Percentiles rank a stretch among this genome's conserved stretches.
These are phyloP conservation scores for Catamblyrhynchus diadema DNA, from an alignment of 2,797 vertebrate species.

Conservation along the genomic window DNA sequence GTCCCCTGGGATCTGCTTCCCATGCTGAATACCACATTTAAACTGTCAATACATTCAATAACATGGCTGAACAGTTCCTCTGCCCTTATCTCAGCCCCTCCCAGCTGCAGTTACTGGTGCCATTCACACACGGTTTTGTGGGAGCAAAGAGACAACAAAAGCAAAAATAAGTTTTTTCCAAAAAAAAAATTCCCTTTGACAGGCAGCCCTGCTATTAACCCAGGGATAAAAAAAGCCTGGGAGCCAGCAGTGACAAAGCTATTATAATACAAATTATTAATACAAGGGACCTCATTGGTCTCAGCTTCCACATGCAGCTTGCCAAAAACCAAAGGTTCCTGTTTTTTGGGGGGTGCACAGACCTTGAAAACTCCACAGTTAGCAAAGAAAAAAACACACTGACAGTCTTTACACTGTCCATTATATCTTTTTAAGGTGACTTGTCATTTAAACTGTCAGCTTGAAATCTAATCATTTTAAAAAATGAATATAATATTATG, in stretches of 20 bases:
- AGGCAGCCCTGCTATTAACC: background rate
- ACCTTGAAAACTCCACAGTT: background rate
- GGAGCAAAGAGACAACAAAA: background rate
- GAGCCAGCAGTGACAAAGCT: background rate
- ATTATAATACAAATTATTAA: background rate
- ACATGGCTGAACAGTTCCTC: background rate
- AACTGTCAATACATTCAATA: background rate
- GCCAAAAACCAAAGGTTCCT: background rate
- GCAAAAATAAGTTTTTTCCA: background rate
- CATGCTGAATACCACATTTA: background rate
- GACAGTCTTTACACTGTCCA: background rate
- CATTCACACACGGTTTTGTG: background rate
- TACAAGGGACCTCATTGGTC: background rate
- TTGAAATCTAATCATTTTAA: background rate
- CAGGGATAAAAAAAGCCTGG: background rate
- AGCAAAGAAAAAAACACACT: background rate
- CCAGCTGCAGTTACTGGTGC: background rate
- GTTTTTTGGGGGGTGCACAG: background rate
- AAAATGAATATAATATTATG: slow-evolving; percentile 35
- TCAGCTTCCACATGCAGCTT: background rate
- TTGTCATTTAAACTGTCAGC: slow-evolving; percentile 26
- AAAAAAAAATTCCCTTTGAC: background rate
- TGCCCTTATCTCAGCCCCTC: background rate
- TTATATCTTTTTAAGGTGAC: background rate
- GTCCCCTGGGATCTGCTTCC: background rate